phyloP scores from a whole-genome alignment of 2,797 vertebrate species.

The Scolopax bukidnonensis region DNA sequence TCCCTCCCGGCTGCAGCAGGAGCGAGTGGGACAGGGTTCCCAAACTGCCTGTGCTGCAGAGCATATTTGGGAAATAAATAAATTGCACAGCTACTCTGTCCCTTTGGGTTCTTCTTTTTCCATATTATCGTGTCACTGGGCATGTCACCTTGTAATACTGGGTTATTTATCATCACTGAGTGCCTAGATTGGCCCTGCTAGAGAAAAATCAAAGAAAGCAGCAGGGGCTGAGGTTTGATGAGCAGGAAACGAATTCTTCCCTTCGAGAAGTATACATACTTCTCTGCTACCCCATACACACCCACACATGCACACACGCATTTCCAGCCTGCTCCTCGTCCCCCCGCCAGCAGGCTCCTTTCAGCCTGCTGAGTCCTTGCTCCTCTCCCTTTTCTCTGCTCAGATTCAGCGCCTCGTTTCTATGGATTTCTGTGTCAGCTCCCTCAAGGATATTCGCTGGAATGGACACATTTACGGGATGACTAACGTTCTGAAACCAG shows the following conservation, averaged over 20 bases:
- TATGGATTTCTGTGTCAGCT: conserved; percentile 70
- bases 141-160: conserved; percentile 46
- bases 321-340: conserved; percentile 21
- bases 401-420: conserved; percentile 37
- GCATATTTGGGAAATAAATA: background rate
- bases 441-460: conserved; percentile 64
- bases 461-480: conserved; percentile 64
- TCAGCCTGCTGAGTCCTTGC: background rate
- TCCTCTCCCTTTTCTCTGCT: conserved; percentile 36
- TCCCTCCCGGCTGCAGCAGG: background rate
- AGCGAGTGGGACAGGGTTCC: background rate
- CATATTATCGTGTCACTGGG: conserved; percentile 28
- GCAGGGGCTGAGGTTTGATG: conserved; percentile 41
- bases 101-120: conserved; percentile 39
- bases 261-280: background rate
- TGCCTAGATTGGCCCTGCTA: conserved; percentile 28
- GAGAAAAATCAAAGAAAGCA: conserved; percentile 66
- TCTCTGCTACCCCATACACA: conserved; percentile 2
- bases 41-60: background rate
- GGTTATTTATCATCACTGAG: conserved; percentile 66
- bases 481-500: conserved; percentile 63
- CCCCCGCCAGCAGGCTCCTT: background rate
- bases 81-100: background rate
- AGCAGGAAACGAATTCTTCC: conserved; percentile 50
- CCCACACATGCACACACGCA: background rate